Conservation (phyloP, 2,888 invertebrate genomes). For the Lutraria lutraria region DNA sequence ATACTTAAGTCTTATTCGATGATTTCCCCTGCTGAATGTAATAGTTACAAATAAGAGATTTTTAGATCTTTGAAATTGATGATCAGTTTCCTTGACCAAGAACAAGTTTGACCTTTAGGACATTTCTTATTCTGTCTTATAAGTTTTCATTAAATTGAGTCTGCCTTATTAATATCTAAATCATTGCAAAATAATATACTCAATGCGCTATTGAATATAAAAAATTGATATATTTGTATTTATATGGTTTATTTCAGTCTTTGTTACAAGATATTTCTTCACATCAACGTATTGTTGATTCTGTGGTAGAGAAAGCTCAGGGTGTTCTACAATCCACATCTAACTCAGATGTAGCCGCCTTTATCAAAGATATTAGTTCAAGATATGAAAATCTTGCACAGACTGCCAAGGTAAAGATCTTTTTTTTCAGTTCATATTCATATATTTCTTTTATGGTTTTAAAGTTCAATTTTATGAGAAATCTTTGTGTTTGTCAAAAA, state of each 20-base stretch:
- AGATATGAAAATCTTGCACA: constrained; percentile 81
- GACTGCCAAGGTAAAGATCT: constrained; percentile 81
- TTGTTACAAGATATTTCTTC: constrained; percentile 95
- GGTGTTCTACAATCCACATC: constrained; percentile 90
- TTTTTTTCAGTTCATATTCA: neutral
- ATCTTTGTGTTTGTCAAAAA: no score
- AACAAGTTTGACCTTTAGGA: no score
- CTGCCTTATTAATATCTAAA: no score
- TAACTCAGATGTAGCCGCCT: constrained; percentile 80
- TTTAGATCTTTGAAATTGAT: no score
- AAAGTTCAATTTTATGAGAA: no score
- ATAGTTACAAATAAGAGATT: no score
- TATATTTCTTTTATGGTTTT: no score
- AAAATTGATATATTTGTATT: neutral
- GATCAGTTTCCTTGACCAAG: no score
- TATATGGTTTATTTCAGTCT: constrained; percentile 88
- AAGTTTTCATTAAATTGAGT: no score
- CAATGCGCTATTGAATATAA: neutral
- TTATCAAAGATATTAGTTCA: constrained; percentile 80
- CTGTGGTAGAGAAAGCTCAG: constrained; percentile 95
- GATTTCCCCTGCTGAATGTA: no score
- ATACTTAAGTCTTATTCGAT: neutral
- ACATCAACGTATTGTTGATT: constrained; percentile 95
- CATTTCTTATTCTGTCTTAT: no score
- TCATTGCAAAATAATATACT: no score